Base-by-base conservation (phyloP, 2,888 invertebrate genomes). In the Branchipolynoe longqiensis region DNA sequence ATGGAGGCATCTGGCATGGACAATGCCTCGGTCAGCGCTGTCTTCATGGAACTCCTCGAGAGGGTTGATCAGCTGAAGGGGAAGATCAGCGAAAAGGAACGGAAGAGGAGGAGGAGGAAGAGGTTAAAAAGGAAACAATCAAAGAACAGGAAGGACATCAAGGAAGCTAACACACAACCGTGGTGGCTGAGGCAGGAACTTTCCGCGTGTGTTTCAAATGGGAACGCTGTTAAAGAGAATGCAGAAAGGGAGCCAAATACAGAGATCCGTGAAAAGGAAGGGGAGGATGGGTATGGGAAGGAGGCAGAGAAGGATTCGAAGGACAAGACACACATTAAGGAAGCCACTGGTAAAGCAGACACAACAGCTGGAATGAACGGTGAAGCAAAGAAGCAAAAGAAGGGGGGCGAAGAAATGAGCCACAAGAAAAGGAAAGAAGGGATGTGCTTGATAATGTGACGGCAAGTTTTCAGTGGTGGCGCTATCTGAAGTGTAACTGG, bases 41-140 rank as follows among this genome's bases (percentile, higher is more conserved):
- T 54, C 31, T 78, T 78, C 41, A 78, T 78, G 78, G 78, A 78
- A 48, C 54, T 78, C 25, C 41, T 78, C 1, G 28, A 25, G 12
- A 40, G 31, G 31, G 31, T 78, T 31, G 28, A 48, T 48, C 78
- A 41, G 1, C 48, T 41, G 12, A 78, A 78, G 31, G 22, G 8
- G 2, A 41, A 78, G 18, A 41, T 48, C 31, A 40, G 38, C 25
- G 18, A 12, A 14, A 12, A 14, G 18, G 22, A 28, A 25, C 1
- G 14, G 31, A 78, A 78, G n/a, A 78, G 48, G 78, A 78, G 48
- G n/a, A 78, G 48, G 78, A 78, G 48, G 31, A 41, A 73, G 41
- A 41, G 73, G 4, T n/a, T 40, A 0, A 54, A 78, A 8, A 28
- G 41, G 54, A 78, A 78, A 28, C 28, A 31, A 25, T 78, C 78